Conservation (phyloP, 2,113 vertebrate genomes). For the Chloroceryle aenea region DNA sequence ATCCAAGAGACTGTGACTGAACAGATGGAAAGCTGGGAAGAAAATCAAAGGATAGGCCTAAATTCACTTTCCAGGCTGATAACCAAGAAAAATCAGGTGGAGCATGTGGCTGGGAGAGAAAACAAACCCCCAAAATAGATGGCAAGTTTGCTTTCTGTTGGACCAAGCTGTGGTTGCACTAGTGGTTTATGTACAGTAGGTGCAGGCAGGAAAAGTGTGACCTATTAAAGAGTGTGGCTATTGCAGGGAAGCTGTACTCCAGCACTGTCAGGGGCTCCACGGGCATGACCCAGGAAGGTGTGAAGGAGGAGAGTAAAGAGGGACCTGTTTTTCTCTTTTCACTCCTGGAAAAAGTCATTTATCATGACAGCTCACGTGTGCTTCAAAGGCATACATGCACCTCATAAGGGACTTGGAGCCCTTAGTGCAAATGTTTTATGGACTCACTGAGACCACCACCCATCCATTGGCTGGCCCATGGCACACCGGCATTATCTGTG, state of each 20-base stretch:
- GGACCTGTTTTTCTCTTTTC: background rate
- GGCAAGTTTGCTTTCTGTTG: background rate
- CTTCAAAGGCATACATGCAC: background rate
- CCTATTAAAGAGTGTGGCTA: background rate
- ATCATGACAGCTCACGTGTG: background rate
- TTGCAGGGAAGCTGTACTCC: background rate
- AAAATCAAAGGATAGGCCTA: background rate
- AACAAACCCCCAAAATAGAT: background rate
- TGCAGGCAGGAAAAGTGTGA: background rate
- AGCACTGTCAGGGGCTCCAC: background rate
- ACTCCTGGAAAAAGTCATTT: background rate
- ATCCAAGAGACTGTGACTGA: background rate
- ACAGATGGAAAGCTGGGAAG: background rate
- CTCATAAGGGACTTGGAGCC: background rate
- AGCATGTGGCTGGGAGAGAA: background rate
- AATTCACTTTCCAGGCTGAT: background rate
- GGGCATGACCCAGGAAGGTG: background rate
- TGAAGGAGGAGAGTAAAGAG: background rate
- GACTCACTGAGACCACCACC: background rate
- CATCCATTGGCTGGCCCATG: background rate
- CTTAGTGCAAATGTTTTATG: background rate
- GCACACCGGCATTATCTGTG: accelerated
- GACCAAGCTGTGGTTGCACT: background rate
- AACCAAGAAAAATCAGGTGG: background rate
- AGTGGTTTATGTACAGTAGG: background rate